These are phyloP conservation scores for Drosophila colorata DNA, from an alignment of 2,888 invertebrate genomes.

Conservation along the genomic window DNA sequence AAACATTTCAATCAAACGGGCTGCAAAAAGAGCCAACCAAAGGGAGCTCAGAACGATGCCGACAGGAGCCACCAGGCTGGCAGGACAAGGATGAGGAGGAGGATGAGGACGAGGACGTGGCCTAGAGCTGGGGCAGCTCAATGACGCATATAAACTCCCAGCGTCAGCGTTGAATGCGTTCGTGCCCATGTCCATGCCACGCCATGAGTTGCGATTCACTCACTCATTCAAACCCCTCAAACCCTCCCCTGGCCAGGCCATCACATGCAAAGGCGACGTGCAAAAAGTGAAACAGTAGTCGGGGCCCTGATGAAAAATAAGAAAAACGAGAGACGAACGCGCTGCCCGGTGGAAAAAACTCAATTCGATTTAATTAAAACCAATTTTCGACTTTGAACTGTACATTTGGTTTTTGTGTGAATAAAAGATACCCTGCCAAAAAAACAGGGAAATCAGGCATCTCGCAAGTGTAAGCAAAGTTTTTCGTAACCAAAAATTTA, in stretches of 20 bases:
- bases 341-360: conserved; percentile 50
- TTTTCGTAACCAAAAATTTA: too few relatives aligned
- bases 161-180: conserved; percentile 78
- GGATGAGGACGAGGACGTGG: neutral
- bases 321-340: conserved; percentile 29
- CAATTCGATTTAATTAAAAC: conserved; percentile 82
- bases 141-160: conserved; percentile 77
- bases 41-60: conserved; percentile 39
- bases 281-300: conserved; percentile 45
- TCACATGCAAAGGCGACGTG: conserved; percentile 62
- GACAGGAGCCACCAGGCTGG: conserved; percentile 13
- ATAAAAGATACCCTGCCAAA: conserved; percentile 29
- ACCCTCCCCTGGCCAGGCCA: conserved; percentile 21
- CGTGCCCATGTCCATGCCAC: conserved; percentile 57
- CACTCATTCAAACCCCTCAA: conserved; percentile 46
- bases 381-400: conserved; percentile 74
- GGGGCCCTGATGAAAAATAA: conserved; percentile 34
- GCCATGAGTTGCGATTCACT: conserved; percentile 75
- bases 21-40: conserved; percentile 50
- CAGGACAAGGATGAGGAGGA: neutral
- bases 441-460: neutral
- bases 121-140: conserved; percentile 32
- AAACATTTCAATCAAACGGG: conserved; percentile 77
- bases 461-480: neutral
- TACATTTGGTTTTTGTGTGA: conserved; percentile 20